These are phyloP conservation scores for Creontiades dilutus DNA, from an alignment of 2,888 invertebrate genomes.

Conservation along the genomic window DNA sequence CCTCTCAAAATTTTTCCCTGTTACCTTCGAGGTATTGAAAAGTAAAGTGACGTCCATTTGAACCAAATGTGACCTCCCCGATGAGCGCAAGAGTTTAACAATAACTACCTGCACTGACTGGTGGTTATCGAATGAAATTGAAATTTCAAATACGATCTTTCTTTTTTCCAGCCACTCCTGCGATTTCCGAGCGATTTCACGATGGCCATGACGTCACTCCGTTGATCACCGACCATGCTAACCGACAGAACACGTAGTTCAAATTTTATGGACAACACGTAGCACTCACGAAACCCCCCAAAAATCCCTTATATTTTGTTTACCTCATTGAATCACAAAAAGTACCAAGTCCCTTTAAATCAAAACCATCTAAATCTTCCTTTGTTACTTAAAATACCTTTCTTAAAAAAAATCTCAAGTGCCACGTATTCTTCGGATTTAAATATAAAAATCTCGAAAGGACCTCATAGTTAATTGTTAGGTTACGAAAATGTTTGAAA, in stretches of 20 bases:
- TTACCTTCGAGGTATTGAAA: no score
- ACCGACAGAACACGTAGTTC: slow-evolving; percentile 40
- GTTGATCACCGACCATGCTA: slow-evolving; percentile 42
- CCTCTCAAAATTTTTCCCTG: no score
- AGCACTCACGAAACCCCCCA: not conserved
- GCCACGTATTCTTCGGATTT: not conserved
- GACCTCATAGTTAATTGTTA: slow-evolving; percentile 9
- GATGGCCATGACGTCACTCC: slow-evolving; percentile 17
- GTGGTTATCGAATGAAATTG: not conserved
- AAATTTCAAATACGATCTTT: not conserved
- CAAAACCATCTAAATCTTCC: not conserved
- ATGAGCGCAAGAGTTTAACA: slow-evolving; percentile 19
- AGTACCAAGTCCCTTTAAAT: not conserved
- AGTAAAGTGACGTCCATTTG: no score
- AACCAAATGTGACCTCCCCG: not conserved
- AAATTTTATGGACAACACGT: slow-evolving; percentile 65
- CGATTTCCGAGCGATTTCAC: not conserved
- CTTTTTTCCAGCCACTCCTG: slow-evolving; percentile 6
- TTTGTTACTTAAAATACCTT: not conserved
- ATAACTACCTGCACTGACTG: not conserved
- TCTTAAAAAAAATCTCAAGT: not conserved
- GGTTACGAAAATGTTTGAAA: slow-evolving; percentile 84
- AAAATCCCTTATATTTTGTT: slow-evolving; percentile 1
- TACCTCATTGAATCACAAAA: slow-evolving; percentile 35
- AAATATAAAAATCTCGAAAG: not conserved